phyloP scores from a whole-genome alignment of 2,113 vertebrate species.

The Microtus richardsoni region DNA sequence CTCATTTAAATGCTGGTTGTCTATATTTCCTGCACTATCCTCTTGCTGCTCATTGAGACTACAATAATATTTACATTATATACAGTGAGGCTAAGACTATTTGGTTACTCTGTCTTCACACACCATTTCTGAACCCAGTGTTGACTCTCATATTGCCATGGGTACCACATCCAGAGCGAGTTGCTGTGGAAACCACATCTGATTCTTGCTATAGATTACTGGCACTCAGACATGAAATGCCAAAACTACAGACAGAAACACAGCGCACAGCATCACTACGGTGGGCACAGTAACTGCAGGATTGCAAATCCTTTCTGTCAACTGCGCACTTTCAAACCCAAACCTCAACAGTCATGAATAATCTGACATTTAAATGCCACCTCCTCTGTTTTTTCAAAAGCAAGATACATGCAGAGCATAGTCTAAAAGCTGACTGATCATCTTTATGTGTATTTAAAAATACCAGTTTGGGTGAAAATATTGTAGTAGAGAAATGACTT shows the following conservation, averaged over 20 bases:
- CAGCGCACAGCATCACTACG: background rate
- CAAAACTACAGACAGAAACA: slow-evolving; percentile 43
- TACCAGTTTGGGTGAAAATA: slow-evolving; percentile 65
- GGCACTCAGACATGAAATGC: slow-evolving; percentile 5
- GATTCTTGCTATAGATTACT: slow-evolving; percentile 9
- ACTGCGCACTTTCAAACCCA: slow-evolving; percentile 58
- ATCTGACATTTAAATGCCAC: slow-evolving; percentile 80
- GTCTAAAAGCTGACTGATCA: slow-evolving; percentile 75
- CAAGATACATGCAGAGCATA: slow-evolving; percentile 72
- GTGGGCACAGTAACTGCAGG: background rate
- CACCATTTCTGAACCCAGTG: slow-evolving; percentile 26
- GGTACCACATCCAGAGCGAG: slow-evolving; percentile 20
- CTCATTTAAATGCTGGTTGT: background rate
- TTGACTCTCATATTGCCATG: slow-evolving; percentile 49
- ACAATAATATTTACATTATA: slow-evolving; percentile 29
- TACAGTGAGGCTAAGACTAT: slow-evolving; percentile 18
- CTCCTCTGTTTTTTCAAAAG: slow-evolving; percentile 67
- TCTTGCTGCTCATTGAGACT: slow-evolving; percentile 20
- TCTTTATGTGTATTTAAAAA: slow-evolving; percentile 71
- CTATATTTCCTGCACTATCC: slow-evolving; percentile 6
- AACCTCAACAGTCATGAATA: slow-evolving; percentile 73
- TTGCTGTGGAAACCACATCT: slow-evolving; percentile 57
- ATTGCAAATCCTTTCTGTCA: slow-evolving; percentile 57
- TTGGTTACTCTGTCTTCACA: slow-evolving; percentile 50
- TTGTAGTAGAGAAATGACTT: slow-evolving; percentile 48